Percentiles rank a stretch among this genome's conserved stretches.
Evolutionary conservation across 1,140 invertebrate species (phyloP).

Genomic region (Panulirus ornatus): DNA sequence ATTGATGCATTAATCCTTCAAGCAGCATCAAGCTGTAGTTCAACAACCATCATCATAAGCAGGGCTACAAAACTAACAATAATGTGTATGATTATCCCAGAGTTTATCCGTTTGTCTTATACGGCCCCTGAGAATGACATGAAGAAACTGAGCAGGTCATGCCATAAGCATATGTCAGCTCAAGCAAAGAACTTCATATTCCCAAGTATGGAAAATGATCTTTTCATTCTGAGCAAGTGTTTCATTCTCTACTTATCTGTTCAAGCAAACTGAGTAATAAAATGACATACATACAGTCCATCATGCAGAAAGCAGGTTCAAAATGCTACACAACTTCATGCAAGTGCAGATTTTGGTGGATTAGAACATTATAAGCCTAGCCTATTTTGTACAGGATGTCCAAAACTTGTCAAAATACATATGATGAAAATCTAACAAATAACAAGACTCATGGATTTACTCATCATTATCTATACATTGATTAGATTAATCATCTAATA

Average conservation of each 20-base stretch:
- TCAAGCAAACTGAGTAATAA: conserved; percentile 12
- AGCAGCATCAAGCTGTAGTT: conserved; percentile 26
- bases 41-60: conserved; percentile 25
- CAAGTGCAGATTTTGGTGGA: conserved; percentile 41
- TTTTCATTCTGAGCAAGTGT: not conserved
- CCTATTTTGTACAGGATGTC: conserved; percentile 17
- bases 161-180: conserved; percentile 40
- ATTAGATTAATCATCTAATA: conserved; percentile 41
- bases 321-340: conserved; percentile 43
- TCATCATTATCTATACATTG: conserved; percentile 24
- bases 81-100: not conserved
- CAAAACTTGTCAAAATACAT: conserved; percentile 33
- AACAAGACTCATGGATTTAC: conserved; percentile 28
- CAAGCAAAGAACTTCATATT: conserved; percentile 15
- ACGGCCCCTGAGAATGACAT: not conserved
- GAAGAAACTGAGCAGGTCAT: conserved; percentile 20
- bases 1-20: conserved; percentile 28
- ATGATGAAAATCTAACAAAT: conserved; percentile 38
- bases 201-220: not conserved
- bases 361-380: conserved; percentile 27
- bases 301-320: conserved; percentile 47
- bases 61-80: not conserved
- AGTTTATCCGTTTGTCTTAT: not conserved
- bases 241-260: not conserved
- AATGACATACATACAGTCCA: conserved; percentile 27